Base-by-base conservation (phyloP, 2,797 vertebrate genomes). In the Esox lucius region DNA sequence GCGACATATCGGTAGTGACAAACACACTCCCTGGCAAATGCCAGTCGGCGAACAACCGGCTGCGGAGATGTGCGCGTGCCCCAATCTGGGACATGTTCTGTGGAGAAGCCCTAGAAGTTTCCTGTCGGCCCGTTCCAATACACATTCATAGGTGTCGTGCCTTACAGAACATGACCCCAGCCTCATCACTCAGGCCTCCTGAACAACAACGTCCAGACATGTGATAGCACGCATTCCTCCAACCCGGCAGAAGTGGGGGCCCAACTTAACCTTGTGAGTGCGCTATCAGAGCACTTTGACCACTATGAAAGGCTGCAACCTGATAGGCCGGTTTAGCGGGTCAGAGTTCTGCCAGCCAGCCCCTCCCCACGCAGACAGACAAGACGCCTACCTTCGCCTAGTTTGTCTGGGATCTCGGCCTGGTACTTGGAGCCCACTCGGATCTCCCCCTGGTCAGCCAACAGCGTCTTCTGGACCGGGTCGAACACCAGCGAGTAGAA, bases 401-500 rank as follows among this genome's bases (percentile, higher is more conserved):
- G 81, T 74, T 95, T 96, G 81, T 98, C 97, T 0, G 97, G 97
- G 69, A 98, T 97, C 82, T 98, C 97, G 0, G 97, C 97, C 83
- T 98, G 97, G 89, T 96, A 98, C 81, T 98, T 98, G 75, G 96
- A 96, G 75, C 97, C 97, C 2, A 98, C 97, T 16, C 97, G 91
- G 81, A 98, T 98, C 90, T 98, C 97, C 0, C 97, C 97, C 87
- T 98, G 97, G 85, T 98, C 97, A 0, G 97, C 97, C 56, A 98
- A 80, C 78, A 98, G 91, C 2, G 97, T 98, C 90, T 98, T 98
- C 86, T 97, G 97, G 53, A 97, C 95, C 0, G 97, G 97, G 88
- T 98, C 97, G 16, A 98, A 98, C 80, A 98, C 97, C 93, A 98
- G 75, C 0, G 97, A 98, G 86, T 98, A 98, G 90, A 97, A 98